Base-by-base conservation (phyloP, 2,797 vertebrate genomes). In the Tadarida brasiliensis region DNA sequence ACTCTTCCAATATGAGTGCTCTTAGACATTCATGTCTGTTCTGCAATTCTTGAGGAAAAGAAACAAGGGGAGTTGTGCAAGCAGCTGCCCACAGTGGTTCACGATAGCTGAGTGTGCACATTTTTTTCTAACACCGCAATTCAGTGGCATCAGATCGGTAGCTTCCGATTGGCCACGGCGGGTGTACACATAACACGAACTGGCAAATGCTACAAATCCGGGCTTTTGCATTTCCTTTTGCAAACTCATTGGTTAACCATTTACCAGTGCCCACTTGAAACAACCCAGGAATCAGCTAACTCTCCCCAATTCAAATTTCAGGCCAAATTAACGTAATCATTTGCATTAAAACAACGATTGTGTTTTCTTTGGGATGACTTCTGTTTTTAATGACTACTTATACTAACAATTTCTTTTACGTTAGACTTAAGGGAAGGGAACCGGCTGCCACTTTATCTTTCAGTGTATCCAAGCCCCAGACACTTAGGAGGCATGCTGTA, bases 301-400 rank as follows among this genome's bases (percentile, higher is more conserved):
- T 92, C 81, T 63, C 7, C 86, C 26, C 92, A 83, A 81, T 92
- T 90, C 67, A 82, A 86, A 94, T 74, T 65, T 87, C 70, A 84
- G 90, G 63, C 26, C 61, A 59, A 97, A 86, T 56, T 78, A 91
- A n/a, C 39, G 24, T n/a, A 71, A 86, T 20, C 7, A 17, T 87
- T 90, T 89, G 95, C 71, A 96, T 94, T 85, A 86, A 95, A 81
- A 95, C n/a, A 95, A 93, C 88, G 33, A 94, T 81, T 65, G 11
- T 74, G 7, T 77, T 94, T 85, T 77, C 35, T 78, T 95, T 88
- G 51, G 28, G 22, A 22, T 74, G 30, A 67, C 84, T 77, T 91
- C 19, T 94, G 61, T 91, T 92, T 84, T 49, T 22, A 95, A 78
- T 82, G 28, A 81, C 97, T 97, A 84, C 0, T 12, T 68, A 47